Evolutionary conservation across 1,140 invertebrate species (phyloP), one percentile per base, ranked within the genome.

Genomic region (Cotesia glomerata): DNA sequence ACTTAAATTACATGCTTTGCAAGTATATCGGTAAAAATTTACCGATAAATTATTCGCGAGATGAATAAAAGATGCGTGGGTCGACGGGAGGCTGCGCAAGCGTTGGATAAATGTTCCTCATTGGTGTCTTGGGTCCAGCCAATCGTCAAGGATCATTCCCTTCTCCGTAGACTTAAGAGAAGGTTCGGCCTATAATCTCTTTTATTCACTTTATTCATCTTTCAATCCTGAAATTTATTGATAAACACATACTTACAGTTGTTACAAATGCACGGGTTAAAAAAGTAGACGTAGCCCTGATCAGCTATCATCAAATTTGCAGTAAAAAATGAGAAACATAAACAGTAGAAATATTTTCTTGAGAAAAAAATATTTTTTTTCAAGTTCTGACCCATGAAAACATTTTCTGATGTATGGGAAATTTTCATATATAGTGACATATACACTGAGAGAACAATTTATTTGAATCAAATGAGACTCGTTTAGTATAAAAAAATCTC

Each of bases 181-280:
- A 58, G 85, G 82, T 85, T 83, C 85, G 83, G 82, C 85, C 85
- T 84, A 77, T 72, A 78, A 61, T 76, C 73, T 61, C 65, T 65
- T 18, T 49, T 32, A 16, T 56, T 16, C 13, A 5, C 7, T 18
- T 58, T 18, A 58, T 18, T 58, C 26, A 58, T 58, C 18, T 58
- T 26, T 26, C 4, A 5, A 26, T 3, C 11, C 1, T n/a, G 5
- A 14, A 54, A 54, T 14, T 54, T 54, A 54, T 54, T 49, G 8
- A 49, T n/a, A 9, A 2, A 54, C 26, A 54, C 14, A 54, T n/a
- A 49, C 8, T 9, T 49, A 49, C 45, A 49, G 8, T 49, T 49
- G 13, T 49, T 49, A 4, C 26, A 2, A 26, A 2, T 26, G 26
- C 26, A 26, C 26, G 26, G 26, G 1, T 26, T 26, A 26, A 26